Conservation (phyloP, 2,797 vertebrate species). For the Chloroceryle inda region DNA sequence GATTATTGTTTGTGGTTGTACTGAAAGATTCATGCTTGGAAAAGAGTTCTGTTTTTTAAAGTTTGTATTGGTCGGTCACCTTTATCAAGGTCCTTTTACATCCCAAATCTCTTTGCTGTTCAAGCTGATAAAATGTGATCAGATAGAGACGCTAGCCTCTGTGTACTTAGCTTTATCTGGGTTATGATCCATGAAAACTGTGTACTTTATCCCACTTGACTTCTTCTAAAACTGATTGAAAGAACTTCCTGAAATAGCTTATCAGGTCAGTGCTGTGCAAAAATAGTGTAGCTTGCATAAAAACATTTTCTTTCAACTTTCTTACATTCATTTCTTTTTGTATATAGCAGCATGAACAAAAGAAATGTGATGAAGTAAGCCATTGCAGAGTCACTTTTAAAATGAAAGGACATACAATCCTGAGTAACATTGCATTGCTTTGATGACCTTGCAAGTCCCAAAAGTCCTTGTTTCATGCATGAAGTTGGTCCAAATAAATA, state of each 20-base stretch:
- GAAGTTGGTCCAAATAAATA: neutral
- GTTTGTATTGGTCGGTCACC: neutral
- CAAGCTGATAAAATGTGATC: slow-evolving; percentile 20
- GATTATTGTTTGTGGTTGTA: neutral
- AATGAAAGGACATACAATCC: neutral
- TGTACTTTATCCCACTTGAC: neutral
- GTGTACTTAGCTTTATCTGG: slow-evolving; percentile 19
- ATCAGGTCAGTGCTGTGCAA: neutral
- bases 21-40: neutral
- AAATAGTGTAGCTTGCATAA: neutral
- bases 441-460: neutral
- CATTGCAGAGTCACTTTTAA: neutral
- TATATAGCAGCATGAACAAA: neutral
- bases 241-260: slow-evolving; percentile 34
- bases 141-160: neutral
- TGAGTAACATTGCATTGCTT: neutral
- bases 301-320: neutral
- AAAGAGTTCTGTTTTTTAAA: neutral
- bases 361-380: neutral
- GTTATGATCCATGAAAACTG: slow-evolving; percentile 22
- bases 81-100: neutral
- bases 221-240: slow-evolving; percentile 12
- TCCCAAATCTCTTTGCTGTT: neutral
- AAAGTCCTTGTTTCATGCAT: neutral
- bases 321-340: neutral